Conservation (phyloP, 2,797 vertebrate species). For the Hybognathus amarus region DNA sequence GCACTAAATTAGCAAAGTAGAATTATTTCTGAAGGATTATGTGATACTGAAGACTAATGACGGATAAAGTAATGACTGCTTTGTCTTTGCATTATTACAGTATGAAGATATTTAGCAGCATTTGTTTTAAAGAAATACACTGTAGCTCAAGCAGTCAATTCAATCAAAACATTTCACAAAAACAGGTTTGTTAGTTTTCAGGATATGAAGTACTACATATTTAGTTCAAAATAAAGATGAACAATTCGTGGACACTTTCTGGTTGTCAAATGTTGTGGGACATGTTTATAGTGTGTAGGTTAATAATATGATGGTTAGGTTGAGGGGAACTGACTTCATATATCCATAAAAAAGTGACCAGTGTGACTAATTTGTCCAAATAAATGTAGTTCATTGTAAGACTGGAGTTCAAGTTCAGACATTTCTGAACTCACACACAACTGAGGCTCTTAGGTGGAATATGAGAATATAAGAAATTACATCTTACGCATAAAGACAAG, state of each 20-base stretch:
- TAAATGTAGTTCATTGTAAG: background rate
- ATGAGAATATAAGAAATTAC: background rate
- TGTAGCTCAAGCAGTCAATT: background rate
- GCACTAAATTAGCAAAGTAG: background rate
- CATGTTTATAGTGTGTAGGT: background rate
- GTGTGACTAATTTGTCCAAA: background rate
- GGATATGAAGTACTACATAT: background rate
- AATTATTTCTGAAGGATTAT: background rate
- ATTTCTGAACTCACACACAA: background rate
- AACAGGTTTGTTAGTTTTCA: too few species aligned
- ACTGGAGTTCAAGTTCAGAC: too few species aligned
- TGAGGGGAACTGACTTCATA: background rate
- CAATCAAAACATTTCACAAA: background rate
- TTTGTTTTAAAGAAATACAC: background rate
- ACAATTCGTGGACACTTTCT: background rate
- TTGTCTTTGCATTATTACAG: background rate
- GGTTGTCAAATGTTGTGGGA: background rate
- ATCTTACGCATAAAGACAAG: background rate
- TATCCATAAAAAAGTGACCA: background rate
- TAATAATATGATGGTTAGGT: background rate
- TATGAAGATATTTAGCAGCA: background rate
- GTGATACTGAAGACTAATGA: too few species aligned
- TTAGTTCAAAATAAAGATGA: background rate
- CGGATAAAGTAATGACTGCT: background rate
- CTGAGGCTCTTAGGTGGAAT: background rate